phyloP scores from a whole-genome alignment of 2,888 invertebrate species.

The Pyrocoelia pectoralis region DNA sequence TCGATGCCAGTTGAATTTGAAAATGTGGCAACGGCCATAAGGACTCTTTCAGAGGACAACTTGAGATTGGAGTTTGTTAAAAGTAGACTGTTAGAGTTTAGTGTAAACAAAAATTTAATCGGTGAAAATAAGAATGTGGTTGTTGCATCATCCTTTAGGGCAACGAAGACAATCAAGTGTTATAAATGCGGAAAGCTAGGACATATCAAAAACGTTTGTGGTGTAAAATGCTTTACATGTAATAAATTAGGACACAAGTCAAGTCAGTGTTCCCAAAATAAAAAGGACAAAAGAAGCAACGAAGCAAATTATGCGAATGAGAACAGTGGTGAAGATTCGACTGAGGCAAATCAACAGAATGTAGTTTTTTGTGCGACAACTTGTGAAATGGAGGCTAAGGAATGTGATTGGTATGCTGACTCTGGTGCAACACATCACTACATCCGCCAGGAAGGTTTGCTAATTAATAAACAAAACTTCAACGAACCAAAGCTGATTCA shows the following conservation, averaged over 20 bases:
- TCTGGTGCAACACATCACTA: conserved; percentile 19
- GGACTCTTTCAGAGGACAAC: conserved; percentile 37
- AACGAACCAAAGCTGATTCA: conserved; percentile 14
- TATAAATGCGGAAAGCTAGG: conserved; percentile 45
- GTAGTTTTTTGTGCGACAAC: not conserved
- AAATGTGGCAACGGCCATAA: conserved; percentile 41
- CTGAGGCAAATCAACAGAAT: not conserved
- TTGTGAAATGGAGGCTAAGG: not conserved
- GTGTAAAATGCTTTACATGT: conserved; percentile 2
- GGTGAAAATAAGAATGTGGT: not conserved
- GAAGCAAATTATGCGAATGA: conserved; percentile 6
- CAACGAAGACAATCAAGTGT: conserved; percentile 43
- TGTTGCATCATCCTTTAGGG: conserved; percentile 5
- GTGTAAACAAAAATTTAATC: not conserved
- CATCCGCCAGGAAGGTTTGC: not conserved
- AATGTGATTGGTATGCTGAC: conserved; percentile 1
- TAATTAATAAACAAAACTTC: conserved; percentile 14
- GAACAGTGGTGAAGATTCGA: not conserved
- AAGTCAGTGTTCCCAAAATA: not conserved
- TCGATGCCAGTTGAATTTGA: conserved; percentile 40
- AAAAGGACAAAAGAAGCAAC: conserved; percentile 37
- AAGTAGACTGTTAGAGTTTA: conserved; percentile 30
- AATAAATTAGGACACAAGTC: conserved; percentile 13
- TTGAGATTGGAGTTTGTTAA: conserved; percentile 35
- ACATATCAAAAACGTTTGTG: conserved; percentile 44